Percentiles rank a stretch among this genome's conserved stretches.
phyloP scores from a whole-genome alignment of 2,113 vertebrate species.

The Cynoglossus semilaevis region DNA sequence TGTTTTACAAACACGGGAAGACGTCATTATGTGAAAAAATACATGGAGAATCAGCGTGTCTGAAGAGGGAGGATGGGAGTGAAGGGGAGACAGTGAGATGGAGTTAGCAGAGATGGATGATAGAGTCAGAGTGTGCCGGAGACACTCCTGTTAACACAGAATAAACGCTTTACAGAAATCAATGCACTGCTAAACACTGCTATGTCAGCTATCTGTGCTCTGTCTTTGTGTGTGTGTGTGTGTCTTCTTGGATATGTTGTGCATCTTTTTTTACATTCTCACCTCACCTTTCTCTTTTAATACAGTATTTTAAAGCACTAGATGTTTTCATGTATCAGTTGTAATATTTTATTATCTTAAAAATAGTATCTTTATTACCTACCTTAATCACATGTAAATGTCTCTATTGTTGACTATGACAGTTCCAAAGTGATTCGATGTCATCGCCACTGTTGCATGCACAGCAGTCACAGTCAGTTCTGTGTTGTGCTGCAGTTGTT shows the following conservation, averaged over 20 bases:
- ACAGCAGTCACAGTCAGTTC: background rate
- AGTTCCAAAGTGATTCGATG: background rate
- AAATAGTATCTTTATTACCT: too few relatives aligned
- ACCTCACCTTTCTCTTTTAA: too few relatives aligned
- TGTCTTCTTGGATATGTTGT: background rate
- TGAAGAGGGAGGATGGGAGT: too few relatives aligned
- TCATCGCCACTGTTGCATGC: background rate
- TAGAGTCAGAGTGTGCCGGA: conserved; percentile 27
- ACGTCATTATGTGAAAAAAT: conserved; percentile 18
- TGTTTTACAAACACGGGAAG: background rate
- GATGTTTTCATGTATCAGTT: too few relatives aligned
- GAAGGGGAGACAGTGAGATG: conserved; percentile 10
- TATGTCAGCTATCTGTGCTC: conserved; percentile 18
- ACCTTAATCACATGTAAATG: too few relatives aligned
- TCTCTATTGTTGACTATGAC: too few relatives aligned
- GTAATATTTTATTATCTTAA: too few relatives aligned
- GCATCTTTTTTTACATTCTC: too few relatives aligned
- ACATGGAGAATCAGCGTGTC: background rate
- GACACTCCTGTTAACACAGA: conserved; percentile 55
- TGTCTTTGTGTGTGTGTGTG: conserved; percentile 11
- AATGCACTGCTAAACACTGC: conserved; percentile 41
- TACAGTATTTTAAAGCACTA: too few relatives aligned
- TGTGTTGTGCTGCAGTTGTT: background rate
- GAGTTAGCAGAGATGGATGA: conserved; percentile 39
- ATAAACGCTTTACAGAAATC: conserved; percentile 51